These are phyloP conservation scores for Neosilurus hyrtlii DNA, from an alignment of 2,797 vertebrate genomes.

Conservation along the genomic window DNA sequence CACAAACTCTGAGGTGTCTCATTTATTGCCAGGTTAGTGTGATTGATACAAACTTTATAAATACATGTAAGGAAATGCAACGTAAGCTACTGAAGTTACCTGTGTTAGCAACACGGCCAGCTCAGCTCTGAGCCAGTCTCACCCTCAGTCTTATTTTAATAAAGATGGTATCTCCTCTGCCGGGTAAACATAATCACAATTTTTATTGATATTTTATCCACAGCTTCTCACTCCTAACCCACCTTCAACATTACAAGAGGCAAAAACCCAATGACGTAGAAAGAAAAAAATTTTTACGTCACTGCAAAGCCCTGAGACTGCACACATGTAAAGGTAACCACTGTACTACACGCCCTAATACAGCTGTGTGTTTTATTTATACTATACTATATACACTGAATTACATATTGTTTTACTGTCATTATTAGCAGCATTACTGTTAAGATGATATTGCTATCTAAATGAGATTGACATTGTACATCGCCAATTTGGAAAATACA, in stretches of 20 bases:
- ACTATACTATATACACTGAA: no score
- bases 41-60: no score
- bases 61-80: no score
- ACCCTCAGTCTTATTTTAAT: not conserved
- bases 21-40: no score
- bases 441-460: not conserved
- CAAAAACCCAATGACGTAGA: not conserved
- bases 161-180: no score
- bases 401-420: no score
- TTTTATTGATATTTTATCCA: not conserved
- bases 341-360: not conserved
- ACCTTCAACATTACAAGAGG: not conserved
- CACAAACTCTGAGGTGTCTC: no score
- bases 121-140: not conserved
- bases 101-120: not conserved
- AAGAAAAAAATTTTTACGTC: no score
- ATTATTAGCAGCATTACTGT: no score
- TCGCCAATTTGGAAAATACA: no score
- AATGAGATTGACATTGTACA: no score
- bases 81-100: not conserved
- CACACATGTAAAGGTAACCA: not conserved
- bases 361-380: not conserved
- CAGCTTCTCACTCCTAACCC: not conserved
- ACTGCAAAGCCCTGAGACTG: not conserved
- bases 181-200: no score